Conservation (phyloP, 2,888 invertebrate species). For the Sminthurides aquaticus region DNA sequence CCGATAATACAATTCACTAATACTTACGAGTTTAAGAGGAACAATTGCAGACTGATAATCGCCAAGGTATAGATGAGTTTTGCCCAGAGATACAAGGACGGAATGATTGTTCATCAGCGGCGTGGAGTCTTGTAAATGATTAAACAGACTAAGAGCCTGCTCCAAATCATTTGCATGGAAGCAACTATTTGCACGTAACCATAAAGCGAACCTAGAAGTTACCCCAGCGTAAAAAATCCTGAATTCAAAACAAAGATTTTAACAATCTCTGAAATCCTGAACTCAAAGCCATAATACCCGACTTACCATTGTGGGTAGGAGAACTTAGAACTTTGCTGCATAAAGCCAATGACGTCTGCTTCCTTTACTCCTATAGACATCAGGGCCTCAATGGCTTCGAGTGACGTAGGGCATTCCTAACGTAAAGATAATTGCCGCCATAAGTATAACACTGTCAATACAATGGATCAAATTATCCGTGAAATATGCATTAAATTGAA, state of each 20-base stretch:
- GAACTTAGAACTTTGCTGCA: slow-evolving; percentile 53
- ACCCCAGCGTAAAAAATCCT: no score
- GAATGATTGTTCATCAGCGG: slow-evolving; percentile 61
- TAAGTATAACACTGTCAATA: background rate
- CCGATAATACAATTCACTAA: background rate
- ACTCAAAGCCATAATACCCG: background rate
- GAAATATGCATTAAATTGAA: slow-evolving; percentile 1
- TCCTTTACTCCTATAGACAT: slow-evolving; percentile 65
- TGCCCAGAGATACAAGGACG: slow-evolving; percentile 62
- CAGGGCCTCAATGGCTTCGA: slow-evolving; percentile 67
- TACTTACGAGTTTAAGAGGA: slow-evolving; percentile 48
- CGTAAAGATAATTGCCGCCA: slow-evolving; percentile 28
- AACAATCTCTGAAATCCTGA: no score
- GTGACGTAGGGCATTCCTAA: slow-evolving; percentile 64
- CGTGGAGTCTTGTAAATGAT: slow-evolving; percentile 59
- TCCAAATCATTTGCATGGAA: slow-evolving; percentile 61
- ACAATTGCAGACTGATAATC: slow-evolving; percentile 59
- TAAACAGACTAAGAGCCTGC: slow-evolving; percentile 60
- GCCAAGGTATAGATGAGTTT: slow-evolving; percentile 64
- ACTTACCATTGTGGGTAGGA: slow-evolving; percentile 51
- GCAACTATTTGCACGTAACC: slow-evolving; percentile 53
- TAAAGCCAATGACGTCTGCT: slow-evolving; percentile 64
- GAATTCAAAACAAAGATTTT: no score
- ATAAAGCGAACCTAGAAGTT: slow-evolving; percentile 43
- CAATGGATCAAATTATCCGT: background rate